Base-by-base conservation (phyloP, 2,888 invertebrate species). In the Oxytorus armatus region DNA sequence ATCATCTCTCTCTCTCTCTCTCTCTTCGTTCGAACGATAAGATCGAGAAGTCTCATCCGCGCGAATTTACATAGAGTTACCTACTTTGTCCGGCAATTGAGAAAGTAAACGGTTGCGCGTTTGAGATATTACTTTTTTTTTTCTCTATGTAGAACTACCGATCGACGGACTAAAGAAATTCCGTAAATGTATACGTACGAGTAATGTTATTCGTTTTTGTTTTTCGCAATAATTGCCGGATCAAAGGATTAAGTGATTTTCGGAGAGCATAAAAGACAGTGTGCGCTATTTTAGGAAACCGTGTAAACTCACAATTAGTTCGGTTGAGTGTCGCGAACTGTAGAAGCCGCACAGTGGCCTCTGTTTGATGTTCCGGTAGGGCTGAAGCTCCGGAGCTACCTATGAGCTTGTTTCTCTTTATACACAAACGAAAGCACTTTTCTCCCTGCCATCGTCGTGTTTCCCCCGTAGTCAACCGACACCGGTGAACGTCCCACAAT, bases 401-500 rank as follows among this genome's bases (percentile, higher is more conserved):
- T 25, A 51, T 51, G n/a, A 51, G 51, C 25, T 51, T 25, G n/a
- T n/a, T n/a, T n/a, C n/a, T n/a, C n/a, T n/a, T n/a, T n/a, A n/a
- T n/a, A n/a, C n/a, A n/a, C n/a, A 29, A 23, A 29, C 16, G 29
- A 55, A 33, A 25, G n/a, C 11, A 25, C 25, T 25, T 5, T 25
- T 39, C 39, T 8, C 21, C 18, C 59, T 47, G n/a, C n/a, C n/a
- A n/a, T n/a, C n/a, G n/a, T n/a, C n/a, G 44, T 36, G 18, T 49
- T 25, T 16, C 51, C 16, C 39, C 16, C 10, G 53, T 51, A 51
- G 51, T 29, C 44, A 53, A 49, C 3, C 51, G 18, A 8, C 21
- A n/a, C 29, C 5, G 29, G 1, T 57, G 39, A 33, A 23, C 68
- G 44, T 44, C 61, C 21, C 61, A 70, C 51, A 51, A 68, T 68